phyloP scores from a whole-genome alignment of 2,113 vertebrate genomes.

The Micromys minutus region DNA sequence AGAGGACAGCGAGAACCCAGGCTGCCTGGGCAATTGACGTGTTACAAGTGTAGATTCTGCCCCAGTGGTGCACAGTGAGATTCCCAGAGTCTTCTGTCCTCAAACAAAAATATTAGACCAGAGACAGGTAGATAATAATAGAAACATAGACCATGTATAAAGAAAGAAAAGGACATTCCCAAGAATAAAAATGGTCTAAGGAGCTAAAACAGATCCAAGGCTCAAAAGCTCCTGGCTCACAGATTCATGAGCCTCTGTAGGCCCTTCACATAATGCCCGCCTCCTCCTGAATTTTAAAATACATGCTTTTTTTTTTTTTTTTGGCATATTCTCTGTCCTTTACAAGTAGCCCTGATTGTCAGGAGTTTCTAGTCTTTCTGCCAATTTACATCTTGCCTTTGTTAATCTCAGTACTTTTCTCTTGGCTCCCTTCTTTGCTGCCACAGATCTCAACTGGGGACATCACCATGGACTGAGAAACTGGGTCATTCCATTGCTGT shows the following conservation, averaged over 20 bases:
- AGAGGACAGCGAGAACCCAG: neutral
- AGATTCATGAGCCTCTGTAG: too few species aligned
- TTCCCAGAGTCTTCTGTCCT: neutral
- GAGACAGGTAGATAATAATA: neutral
- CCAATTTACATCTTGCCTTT: neutral
- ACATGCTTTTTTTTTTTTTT: neutral
- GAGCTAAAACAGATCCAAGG: neutral
- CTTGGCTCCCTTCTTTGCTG: neutral
- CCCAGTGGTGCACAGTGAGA: neutral
- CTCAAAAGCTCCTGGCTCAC: neutral
- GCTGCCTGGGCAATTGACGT: neutral
- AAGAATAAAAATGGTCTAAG: neutral
- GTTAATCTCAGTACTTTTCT: neutral
- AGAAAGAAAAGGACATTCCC: neutral
- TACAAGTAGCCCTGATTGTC: neutral
- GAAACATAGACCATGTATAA: neutral
- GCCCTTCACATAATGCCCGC: neutral
- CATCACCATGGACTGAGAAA: too few species aligned
- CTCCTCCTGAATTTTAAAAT: neutral
- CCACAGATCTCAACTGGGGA: neutral
- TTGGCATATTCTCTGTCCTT: neutral
- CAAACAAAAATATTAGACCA: neutral
- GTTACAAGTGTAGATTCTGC: too few species aligned
- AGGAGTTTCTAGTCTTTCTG: neutral
- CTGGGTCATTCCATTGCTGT: neutral